Percentiles rank a stretch among this genome's conserved stretches.
phyloP scores from a whole-genome alignment of 1,140 invertebrate genomes.

The Anoplolepis gracilipes region DNA sequence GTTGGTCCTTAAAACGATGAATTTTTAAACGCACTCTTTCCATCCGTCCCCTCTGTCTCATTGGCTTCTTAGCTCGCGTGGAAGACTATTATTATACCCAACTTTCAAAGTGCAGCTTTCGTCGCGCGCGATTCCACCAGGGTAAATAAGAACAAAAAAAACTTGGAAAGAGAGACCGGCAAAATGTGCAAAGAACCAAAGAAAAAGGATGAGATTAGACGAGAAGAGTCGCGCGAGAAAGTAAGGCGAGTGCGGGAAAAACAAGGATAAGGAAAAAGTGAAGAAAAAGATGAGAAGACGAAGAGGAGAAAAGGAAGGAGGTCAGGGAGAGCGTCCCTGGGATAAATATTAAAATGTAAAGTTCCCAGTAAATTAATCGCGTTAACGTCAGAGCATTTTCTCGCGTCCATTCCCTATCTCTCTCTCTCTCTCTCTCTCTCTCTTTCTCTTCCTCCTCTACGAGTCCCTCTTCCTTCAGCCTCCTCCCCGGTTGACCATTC shows the following conservation, averaged over 20 bases:
- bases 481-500: constrained; percentile 27
- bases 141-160: constrained; percentile 49
- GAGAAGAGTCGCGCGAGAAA: constrained; percentile 26
- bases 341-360: constrained; percentile 82
- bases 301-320: background rate
- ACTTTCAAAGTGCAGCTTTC: constrained; percentile 30
- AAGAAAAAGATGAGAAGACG: background rate
- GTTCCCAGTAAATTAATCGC: constrained; percentile 80
- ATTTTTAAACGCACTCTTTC: constrained; percentile 34
- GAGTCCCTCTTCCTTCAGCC: constrained; percentile 28
- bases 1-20: constrained; percentile 18
- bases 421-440: background rate
- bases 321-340: constrained; percentile 54
- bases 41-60: constrained; percentile 17
- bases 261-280: constrained; percentile 2
- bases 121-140: constrained; percentile 28
- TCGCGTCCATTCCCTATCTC: constrained; percentile 41
- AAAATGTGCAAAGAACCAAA: background rate
- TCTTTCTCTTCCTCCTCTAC: constrained; percentile 5
- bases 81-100: constrained; percentile 41
- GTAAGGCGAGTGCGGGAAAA: constrained; percentile 4
- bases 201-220: constrained; percentile 36
- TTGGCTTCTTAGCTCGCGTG: constrained; percentile 31
- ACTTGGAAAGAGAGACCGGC: background rate
- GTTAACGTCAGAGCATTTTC: constrained; percentile 81